Evolutionary conservation across 2,797 vertebrate species (phyloP), one percentile per base, ranked within the genome.

Genomic region (Danio aesculapii): DNA sequence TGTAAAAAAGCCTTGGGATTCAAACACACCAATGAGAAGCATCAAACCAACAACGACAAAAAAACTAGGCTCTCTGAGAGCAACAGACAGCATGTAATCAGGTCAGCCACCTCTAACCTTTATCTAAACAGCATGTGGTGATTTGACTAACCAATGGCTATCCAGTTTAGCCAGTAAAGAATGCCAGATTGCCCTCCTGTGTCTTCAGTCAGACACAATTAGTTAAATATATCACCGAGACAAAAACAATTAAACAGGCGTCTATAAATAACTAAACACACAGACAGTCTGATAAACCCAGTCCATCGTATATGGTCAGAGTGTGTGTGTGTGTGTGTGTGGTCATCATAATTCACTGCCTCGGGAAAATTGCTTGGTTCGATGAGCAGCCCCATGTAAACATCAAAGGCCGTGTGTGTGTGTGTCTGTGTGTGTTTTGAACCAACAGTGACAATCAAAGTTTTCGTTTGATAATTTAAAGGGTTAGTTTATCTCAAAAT

Each of bases 201-300:
- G 57, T 43, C 17, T 72, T 64, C 41, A 9, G 53, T 57, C 77
- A n/a, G 39, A 64, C 59, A 62, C 39, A 52, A 21, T 62, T 72
- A 49, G 14, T 39, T 57, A 71, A 80, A 73, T 73, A 72, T 30
- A 80, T 47, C 50, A 55, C 47, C 8, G 41, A 71, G 77, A 73
- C 78, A 30, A 73, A 73, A 66, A 73, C 49, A 19, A 55, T 66
- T 64, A 72, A 53, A 64, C 69, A 57, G 47, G 41, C 11, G 9
- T 72, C 59, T 80, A 57, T 66, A 64, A 73, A 80, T 80, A 80
- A 73, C 49, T n/a, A 73, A 80, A 80, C 69, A 72, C 63, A 72
- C 59, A 47, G 75, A 66, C 49, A 66, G 69, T 55, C 19, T 16
- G 50, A 72, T 66, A 19, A 66, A 55, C 14, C 6, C 14, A 57